A percentile compares a stretch with the other conserved stretches of the same genome.
Conservation (phyloP, 2,888 invertebrate species). For the Ypsolopha scabrella region DNA sequence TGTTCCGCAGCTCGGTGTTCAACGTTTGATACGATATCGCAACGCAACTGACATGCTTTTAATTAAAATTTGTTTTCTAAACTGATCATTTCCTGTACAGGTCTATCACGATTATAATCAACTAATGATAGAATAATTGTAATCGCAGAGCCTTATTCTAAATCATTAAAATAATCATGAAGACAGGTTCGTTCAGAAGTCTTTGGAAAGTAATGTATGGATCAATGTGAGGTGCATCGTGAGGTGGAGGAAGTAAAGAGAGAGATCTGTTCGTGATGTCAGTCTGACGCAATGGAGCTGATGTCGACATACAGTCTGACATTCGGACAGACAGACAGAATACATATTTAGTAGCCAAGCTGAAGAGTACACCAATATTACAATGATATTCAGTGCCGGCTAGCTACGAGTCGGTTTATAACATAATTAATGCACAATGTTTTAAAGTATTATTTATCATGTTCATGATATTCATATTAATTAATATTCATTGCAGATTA, state of each 20-base stretch:
- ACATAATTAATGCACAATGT: background rate
- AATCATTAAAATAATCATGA: too few species aligned
- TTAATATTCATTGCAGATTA: background rate
- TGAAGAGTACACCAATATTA: background rate
- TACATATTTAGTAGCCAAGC: conserved; percentile 1
- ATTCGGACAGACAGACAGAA: background rate
- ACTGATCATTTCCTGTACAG: too few species aligned
- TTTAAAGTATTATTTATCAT: background rate
- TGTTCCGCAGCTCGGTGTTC: too few species aligned
- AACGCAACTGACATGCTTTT: too few species aligned
- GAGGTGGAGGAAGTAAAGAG: conserved; percentile 5
- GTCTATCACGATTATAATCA: too few species aligned
- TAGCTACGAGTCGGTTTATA: background rate
- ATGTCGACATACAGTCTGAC: conserved; percentile 19
- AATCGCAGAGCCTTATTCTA: too few species aligned
- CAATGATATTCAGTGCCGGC: background rate
- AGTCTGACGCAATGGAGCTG: conserved; percentile 21
- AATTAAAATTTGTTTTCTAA: too few species aligned
- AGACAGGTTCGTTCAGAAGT: too few species aligned
- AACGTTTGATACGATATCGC: too few species aligned
- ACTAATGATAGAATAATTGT: too few species aligned
- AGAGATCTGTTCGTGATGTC: conserved; percentile 21
- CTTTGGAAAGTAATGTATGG: conserved; percentile 13
- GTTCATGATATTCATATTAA: background rate
- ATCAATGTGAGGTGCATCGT: conserved; percentile 32